Percentiles rank a stretch among this genome's conserved stretches.
Conservation (phyloP, 2,797 vertebrate genomes). For the Thripadectes ignobilis region DNA sequence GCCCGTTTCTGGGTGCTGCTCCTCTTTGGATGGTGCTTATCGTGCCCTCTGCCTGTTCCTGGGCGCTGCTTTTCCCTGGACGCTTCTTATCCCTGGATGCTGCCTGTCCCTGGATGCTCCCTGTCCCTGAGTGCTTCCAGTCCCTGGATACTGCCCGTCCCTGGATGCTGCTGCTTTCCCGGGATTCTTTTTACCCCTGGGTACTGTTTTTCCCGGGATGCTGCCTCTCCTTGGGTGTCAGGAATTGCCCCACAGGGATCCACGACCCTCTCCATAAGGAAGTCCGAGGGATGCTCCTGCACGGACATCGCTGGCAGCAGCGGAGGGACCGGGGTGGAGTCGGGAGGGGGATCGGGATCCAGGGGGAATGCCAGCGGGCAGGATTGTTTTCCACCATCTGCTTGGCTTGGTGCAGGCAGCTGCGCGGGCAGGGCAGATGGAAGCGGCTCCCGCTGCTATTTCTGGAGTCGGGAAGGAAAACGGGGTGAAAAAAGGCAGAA, state of each 20-base stretch:
- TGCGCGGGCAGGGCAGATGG: not conserved
- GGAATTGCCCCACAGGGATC: not conserved
- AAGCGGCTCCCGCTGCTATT: not conserved
- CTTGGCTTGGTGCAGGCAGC: not conserved
- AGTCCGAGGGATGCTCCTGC: accelerated
- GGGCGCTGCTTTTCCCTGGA: not conserved
- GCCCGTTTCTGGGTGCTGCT: accelerated
- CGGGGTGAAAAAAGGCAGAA: not conserved
- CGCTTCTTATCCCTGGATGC: not conserved
- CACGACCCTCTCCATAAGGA: accelerated
- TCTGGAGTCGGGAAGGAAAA: not conserved
- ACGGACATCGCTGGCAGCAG: not conserved
- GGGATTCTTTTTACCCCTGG: not conserved
- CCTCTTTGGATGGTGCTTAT: not conserved
- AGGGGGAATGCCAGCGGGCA: not conserved
- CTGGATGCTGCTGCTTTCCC: not conserved
- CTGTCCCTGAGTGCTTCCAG: accelerated
- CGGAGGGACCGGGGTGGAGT: not conserved
- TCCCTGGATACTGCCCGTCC: not conserved
- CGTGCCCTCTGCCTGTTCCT: too few relatives aligned
- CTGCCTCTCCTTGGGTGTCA: not conserved
- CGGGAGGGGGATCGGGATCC: not conserved
- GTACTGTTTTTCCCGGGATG: not conserved
- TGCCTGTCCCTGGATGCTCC: not conserved
- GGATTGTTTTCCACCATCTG: not conserved